Base-by-base conservation (phyloP, 2,797 vertebrate genomes). In the Bovichtus diacanthus region DNA sequence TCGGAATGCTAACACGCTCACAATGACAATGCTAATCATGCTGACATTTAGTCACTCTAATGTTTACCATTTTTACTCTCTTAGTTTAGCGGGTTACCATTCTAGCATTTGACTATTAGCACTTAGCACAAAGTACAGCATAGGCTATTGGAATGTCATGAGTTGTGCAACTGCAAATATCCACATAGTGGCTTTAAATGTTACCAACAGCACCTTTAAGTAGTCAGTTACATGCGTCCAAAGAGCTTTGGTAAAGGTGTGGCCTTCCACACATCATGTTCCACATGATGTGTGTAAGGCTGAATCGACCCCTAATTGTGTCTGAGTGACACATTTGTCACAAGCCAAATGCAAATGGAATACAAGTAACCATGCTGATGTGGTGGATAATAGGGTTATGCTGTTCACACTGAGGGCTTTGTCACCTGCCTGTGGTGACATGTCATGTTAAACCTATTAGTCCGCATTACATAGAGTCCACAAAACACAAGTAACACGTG, bases 361-460 rank as follows among this genome's bases (percentile, higher is more conserved):
- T 50, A 19, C 12, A 62, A 64, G 69, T 55, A 63, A 74, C 81
- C 31, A 13, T 6, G 15, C 31, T 64, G 64, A 76, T 81, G 70
- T 68, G 53, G 27, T 49, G 53, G 50, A 75, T 86, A 70, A 83
- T 6, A 62, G 25, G 23, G n/a, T 80, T 60, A 60, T 15, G 38
- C 29, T 51, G 23, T 58, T 69, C 65, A 68, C 1, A 46, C 34
- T 25, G 29, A 21, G 13, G 10, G 70, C 23, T 66, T 31, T 54
- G 56, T 56, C 61, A 51, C 43, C 59, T 29, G 38, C 41, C 19
- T 1, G 25, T 8, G 43, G 21, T 59, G 67, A 67, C 49, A 59
- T 41, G 69, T 71, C 63, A 76, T 44, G 71, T 72, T 59, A 69
- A 80, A 69, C 0, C 23, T 46, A 70, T 86, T 70, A 56, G 36